Base-by-base conservation (phyloP, 2,888 invertebrate genomes). In the Lasiommata megera region DNA sequence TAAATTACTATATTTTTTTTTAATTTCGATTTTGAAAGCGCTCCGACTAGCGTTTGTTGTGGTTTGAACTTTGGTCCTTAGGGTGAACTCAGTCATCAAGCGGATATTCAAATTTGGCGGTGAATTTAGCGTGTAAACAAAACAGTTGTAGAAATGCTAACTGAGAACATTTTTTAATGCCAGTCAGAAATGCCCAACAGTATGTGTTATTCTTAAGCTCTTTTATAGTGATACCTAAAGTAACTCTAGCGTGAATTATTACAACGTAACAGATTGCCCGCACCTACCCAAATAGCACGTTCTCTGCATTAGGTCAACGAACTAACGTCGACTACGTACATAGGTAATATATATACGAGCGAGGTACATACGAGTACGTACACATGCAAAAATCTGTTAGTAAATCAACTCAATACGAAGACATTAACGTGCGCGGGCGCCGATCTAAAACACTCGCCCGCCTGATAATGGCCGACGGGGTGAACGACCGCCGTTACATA, bases 381-480 rank as follows among this genome's bases (percentile, higher is more conserved):
- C 48, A 55, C 52, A 61, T 54, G 52, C 43, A 52, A 59, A 61
- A 53, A 56, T 56, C 43, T 60, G 48, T 51, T 48, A 55, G 48
- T 53, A 59, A 59, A 59, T 59, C 61, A 59, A 40, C 59, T 56
- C 48, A 59, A 53, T 61, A 36, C 53, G 56, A 59, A 57, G 43
- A 60, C 55, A 59, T 48, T 56, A 53, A 37, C 56, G 55, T 58
- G 60, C 67, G 66, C 69, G 60, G 57, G 81, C 81, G 79, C 73
- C 81, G 83, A 80, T 88, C 88, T 88, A 88, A 86, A 82, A 84
- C 84, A 75, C 80, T 78, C 82, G 80, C 74, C 76, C 47, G 50
- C n/a, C 40, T 85, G 88, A 87, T 88, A 88, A 84, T 86, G 86
- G 82, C 82, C 74, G 80, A 68, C 73, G 76, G 88, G 79, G 40